These are phyloP conservation scores for Melanotaenia boesemani DNA, from an alignment of 2,797 vertebrate species.

Conservation along the genomic window DNA sequence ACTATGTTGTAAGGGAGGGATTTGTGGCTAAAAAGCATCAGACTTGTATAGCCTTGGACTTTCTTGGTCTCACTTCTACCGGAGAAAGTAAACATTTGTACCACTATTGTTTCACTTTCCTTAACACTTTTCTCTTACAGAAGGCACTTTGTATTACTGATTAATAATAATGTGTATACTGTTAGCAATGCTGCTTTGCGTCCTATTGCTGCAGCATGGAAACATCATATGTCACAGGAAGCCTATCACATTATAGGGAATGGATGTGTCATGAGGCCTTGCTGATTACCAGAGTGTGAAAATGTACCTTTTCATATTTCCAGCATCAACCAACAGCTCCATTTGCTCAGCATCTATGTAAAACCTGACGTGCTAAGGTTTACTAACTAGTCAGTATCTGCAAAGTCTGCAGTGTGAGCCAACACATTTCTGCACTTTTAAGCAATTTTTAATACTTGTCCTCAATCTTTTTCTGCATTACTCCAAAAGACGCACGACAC, in stretches of 20 bases:
- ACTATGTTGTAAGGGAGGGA: no score
- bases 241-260: slow-evolving; percentile 17
- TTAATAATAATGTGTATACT: slow-evolving; percentile 1
- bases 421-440: slow-evolving; percentile 49
- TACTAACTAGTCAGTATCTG: slow-evolving; percentile 23
- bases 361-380: neutral
- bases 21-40: no score
- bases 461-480: slow-evolving; percentile 60
- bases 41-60: no score
- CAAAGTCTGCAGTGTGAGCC: slow-evolving; percentile 44
- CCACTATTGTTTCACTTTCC: neutral
- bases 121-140: neutral
- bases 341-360: slow-evolving; percentile 38
- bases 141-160: neutral
- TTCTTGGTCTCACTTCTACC: no score
- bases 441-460: slow-evolving; percentile 57
- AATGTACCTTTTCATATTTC: slow-evolving; percentile 40
- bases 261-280: slow-evolving; percentile 32
- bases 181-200: slow-evolving; percentile 6
- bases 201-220: slow-evolving; percentile 14
- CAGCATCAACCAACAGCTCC: slow-evolving; percentile 26
- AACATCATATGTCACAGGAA: slow-evolving; percentile 36
- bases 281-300: slow-evolving; percentile 41
- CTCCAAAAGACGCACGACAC: slow-evolving; percentile 61
- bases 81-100: neutral